A percentile compares a stretch with the other conserved stretches of the same genome.
These are phyloP conservation scores for Propithecus coquereli DNA, from an alignment of 2,113 vertebrate genomes.

Conservation along the genomic window DNA sequence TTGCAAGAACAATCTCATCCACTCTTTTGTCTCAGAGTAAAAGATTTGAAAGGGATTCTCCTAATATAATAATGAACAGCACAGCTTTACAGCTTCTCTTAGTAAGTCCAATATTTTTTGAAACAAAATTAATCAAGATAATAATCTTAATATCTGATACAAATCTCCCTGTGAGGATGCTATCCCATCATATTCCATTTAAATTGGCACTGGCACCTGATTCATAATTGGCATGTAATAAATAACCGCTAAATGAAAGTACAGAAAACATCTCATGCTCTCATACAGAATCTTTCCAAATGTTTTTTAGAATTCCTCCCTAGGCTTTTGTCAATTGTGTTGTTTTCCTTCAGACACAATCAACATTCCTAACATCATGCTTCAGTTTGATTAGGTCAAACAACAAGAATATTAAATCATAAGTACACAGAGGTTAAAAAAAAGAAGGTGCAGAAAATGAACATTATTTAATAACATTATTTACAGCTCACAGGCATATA, in stretches of 20 bases:
- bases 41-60: neutral
- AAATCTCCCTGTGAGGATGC: conserved; percentile 35
- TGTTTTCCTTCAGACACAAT: conserved; percentile 34
- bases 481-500: neutral
- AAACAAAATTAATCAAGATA: conserved; percentile 70
- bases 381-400: conserved; percentile 39
- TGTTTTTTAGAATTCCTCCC: neutral
- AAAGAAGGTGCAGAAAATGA: neutral
- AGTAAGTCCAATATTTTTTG: conserved; percentile 55
- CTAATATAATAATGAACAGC: neutral
- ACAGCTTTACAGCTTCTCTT: conserved; percentile 31
- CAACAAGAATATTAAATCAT: conserved; percentile 49
- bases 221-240: conserved; percentile 39
- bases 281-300: conserved; percentile 13
- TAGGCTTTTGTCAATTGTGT: neutral
- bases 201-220: conserved; percentile 29
- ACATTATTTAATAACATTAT: conserved; percentile 43
- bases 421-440: neutral
- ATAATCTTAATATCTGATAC: conserved; percentile 60
- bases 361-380: neutral
- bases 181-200: conserved; percentile 17
- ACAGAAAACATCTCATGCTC: conserved; percentile 17
- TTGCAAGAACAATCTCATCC: neutral
- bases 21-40: conserved; percentile 47
- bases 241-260: conserved; percentile 55